phyloP scores from a whole-genome alignment of 2,888 invertebrate genomes.

The Celastrina argiolus region DNA sequence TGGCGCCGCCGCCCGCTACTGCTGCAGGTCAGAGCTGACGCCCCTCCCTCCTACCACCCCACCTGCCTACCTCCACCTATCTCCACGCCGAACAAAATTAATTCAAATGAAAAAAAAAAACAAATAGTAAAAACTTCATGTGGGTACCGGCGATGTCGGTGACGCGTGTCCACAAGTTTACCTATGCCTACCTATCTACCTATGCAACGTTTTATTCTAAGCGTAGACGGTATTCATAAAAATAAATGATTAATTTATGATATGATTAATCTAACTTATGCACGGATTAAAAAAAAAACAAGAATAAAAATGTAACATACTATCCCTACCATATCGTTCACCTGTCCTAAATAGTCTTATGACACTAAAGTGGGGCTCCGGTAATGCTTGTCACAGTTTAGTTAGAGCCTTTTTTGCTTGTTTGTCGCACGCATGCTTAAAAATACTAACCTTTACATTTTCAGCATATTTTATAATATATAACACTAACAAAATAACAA shows the following conservation, averaged over 20 bases:
- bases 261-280: too few relatives aligned
- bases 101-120: neutral
- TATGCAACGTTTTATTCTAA: neutral
- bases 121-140: neutral
- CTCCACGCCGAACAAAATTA: neutral
- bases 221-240: neutral
- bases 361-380: slow-evolving; percentile 42
- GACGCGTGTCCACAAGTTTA: neutral
- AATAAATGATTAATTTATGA: neutral
- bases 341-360: neutral
- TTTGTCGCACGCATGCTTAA: slow-evolving; percentile 72
- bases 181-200: too few relatives aligned
- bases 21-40: slow-evolving; percentile 85
- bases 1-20: slow-evolving; percentile 87
- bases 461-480: slow-evolving; percentile 74
- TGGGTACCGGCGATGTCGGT: neutral
- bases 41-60: slow-evolving; percentile 26
- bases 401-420: slow-evolving; percentile 65
- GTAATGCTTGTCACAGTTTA: slow-evolving; percentile 62
- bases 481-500: slow-evolving; percentile 52
- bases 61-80: slow-evolving; percentile 15
- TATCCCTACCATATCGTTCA: neutral
- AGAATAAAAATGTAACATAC: neutral
- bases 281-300: too few relatives aligned
- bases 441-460: slow-evolving; percentile 70